These are phyloP conservation scores for Drosophila navojoa DNA, from an alignment of 1,140 invertebrate genomes.

Conservation along the genomic window DNA sequence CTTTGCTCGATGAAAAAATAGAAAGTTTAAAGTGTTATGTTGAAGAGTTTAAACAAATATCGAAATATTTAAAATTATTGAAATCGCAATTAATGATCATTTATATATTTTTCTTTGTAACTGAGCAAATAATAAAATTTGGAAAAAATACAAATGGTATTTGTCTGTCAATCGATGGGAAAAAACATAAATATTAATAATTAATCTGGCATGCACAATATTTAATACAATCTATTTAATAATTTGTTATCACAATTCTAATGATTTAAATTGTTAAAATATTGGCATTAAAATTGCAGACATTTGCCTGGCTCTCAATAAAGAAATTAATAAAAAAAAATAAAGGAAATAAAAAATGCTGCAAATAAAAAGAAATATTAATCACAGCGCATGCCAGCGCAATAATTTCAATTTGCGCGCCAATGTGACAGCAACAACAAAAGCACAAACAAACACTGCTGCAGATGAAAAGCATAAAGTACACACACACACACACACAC, in stretches of 20 bases:
- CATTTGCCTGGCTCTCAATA: background rate
- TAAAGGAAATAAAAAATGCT: conserved; percentile 19
- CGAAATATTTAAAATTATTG: too few relatives aligned
- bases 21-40: conserved; percentile 9
- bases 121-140: too few relatives aligned
- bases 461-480: conserved; percentile 65
- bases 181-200: background rate
- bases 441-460: conserved; percentile 54
- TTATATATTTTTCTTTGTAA: too few relatives aligned
- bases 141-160: too few relatives aligned
- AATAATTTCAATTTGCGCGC: conserved; percentile 77
- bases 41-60: too few relatives aligned
- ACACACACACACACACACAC: conserved; percentile 29
- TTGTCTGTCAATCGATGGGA: background rate
- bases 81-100: too few relatives aligned
- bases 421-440: conserved; percentile 70
- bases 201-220: background rate
- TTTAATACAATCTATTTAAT: too few relatives aligned
- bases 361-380: conserved; percentile 64
- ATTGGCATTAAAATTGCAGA: background rate
- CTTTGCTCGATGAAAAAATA: conserved; percentile 21
- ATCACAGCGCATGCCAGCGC: conserved; percentile 59
- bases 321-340: background rate
- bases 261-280: conserved; percentile 20
- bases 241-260: conserved; percentile 9